These are phyloP conservation scores for Canis aureus DNA, from an alignment of 2,113 vertebrate genomes.

Conservation along the genomic window DNA sequence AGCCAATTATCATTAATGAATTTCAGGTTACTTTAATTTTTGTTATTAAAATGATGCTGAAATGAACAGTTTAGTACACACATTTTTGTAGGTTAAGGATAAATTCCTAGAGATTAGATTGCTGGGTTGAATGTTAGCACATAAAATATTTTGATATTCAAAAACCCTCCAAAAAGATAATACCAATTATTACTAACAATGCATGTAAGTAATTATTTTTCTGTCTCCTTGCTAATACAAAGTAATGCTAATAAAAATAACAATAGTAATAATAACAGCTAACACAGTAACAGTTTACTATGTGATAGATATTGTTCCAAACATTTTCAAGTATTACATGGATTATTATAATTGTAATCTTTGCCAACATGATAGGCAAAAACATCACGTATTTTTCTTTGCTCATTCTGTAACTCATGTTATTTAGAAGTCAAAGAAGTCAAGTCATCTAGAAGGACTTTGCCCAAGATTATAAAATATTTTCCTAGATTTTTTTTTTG, in stretches of 20 bases:
- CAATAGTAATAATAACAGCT: not conserved
- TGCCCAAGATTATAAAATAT: not conserved
- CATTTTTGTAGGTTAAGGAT: not conserved
- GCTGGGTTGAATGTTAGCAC: not conserved
- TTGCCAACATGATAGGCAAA: constrained; percentile 13
- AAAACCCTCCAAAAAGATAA: not conserved
- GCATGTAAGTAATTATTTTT: not conserved
- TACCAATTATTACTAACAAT: not conserved
- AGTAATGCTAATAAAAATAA: not conserved
- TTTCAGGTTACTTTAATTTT: not conserved
- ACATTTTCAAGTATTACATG: not conserved
- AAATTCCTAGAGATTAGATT: not conserved
- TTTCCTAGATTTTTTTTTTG: not conserved
- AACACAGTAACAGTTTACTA: not conserved
- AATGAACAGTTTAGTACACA: not conserved
- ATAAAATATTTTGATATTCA: no score
- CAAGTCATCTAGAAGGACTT: not conserved
- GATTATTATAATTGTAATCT: not conserved
- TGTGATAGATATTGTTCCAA: not conserved
- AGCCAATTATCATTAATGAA: not conserved
- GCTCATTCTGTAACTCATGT: not conserved
- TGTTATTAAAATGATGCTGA: constrained; percentile 25
- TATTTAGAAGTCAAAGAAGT: not conserved
- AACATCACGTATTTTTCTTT: not conserved
- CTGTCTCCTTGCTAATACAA: not conserved